A percentile compares a stretch with the other conserved stretches of the same genome.
These are phyloP conservation scores for Fabriciana adippe DNA, from an alignment of 2,888 invertebrate species.

Conservation along the genomic window DNA sequence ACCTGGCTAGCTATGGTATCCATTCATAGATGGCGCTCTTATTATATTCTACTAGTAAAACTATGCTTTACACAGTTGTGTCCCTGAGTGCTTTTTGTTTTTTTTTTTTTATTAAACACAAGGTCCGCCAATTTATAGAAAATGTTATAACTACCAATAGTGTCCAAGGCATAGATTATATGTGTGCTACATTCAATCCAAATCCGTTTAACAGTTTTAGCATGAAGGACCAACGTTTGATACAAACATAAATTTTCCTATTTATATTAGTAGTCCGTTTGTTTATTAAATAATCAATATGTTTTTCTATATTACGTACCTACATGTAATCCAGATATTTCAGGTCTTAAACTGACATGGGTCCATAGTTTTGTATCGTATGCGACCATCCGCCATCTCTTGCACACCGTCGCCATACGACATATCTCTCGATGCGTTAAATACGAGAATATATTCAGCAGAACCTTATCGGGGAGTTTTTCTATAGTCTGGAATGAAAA, in stretches of 20 bases:
- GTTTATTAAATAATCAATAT: background rate
- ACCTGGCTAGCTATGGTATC: too few relatives aligned
- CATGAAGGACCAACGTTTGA: too few relatives aligned
- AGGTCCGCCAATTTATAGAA: too few relatives aligned
- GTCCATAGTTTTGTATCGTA: conserved; percentile 98
- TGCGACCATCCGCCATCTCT: conserved; percentile 97
- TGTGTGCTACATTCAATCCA: too few relatives aligned
- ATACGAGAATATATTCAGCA: conserved; percentile 96
- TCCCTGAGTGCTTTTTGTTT: too few relatives aligned
- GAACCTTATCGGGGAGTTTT: conserved; percentile 97
- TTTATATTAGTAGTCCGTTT: background rate
- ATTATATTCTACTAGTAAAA: too few relatives aligned
- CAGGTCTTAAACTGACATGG: conserved; percentile 97
- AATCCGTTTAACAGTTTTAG: too few relatives aligned
- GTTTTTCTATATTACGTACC: conserved; percentile 59
- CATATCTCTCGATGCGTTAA: conserved; percentile 96
- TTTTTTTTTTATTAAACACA: too few relatives aligned
- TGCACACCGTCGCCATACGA: conserved; percentile 96
- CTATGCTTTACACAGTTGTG: too few relatives aligned
- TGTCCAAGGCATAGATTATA: too few relatives aligned
- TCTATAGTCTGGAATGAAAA: conserved; percentile 91
- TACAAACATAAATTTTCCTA: background rate
- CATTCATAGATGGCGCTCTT: too few relatives aligned
- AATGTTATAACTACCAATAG: too few relatives aligned
- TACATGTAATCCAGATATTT: conserved; percentile 97